These are phyloP conservation scores for Rhynchomys soricoides DNA, from an alignment of 2,113 vertebrate genomes.

Conservation along the genomic window DNA sequence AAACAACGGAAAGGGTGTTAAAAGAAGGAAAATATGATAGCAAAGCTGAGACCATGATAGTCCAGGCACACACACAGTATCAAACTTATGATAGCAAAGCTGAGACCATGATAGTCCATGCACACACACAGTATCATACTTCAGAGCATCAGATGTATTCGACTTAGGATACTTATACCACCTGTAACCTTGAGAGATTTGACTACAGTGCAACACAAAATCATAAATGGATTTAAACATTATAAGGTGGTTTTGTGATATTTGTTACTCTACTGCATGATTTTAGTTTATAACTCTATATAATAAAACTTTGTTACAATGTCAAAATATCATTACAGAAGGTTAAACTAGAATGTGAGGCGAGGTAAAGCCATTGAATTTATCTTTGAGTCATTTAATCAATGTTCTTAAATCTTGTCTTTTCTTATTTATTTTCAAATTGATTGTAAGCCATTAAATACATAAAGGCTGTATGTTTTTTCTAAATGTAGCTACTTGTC, in stretches of 20 bases:
- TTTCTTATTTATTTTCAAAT: not conserved
- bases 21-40: not conserved
- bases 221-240: not conserved
- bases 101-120: not conserved
- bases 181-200: accelerated
- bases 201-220: not conserved
- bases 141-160: not conserved
- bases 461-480: not conserved
- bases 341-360: not conserved
- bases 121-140: not conserved
- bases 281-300: not conserved
- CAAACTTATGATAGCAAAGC: not conserved
- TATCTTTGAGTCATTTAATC: not conserved
- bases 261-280: not conserved
- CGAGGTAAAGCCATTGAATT: not conserved
- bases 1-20: not conserved
- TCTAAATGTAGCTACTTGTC: not conserved
- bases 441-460: not conserved
- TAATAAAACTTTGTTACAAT: not conserved
- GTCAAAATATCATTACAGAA: not conserved
- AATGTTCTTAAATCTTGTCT: not conserved
- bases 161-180: not conserved
- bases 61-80: not conserved
- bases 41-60: not conserved
- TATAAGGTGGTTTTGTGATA: not conserved